Base-by-base conservation (phyloP, 1,140 invertebrate species). In the Cydia splendana region DNA sequence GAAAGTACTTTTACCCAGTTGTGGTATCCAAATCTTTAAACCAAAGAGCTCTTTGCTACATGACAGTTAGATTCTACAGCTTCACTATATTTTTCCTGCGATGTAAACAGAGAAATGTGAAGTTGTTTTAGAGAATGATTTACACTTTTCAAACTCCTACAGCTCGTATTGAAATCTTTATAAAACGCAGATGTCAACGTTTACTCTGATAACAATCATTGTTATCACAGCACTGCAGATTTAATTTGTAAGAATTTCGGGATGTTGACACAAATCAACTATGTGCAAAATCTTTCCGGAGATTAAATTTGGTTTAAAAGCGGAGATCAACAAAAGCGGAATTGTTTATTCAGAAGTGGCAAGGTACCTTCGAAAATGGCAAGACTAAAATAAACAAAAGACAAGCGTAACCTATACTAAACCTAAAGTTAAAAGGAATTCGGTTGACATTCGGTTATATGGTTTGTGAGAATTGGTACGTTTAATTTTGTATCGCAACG, bases 291-390 rank as follows among this genome's bases (percentile, higher is more conserved):
- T 83, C 79, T 75, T 77, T 38, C 69, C 38, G 42, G 53, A 77
- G 80, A 80, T 82, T 82, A 79, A 81, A 79, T 79, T 82, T 75
- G 75, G 48, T 76, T 71, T 74, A 77, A 79, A 62, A 81, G 79
- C 76, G 76, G 75, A 75, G 75, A 15, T 38, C 34, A 5, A 86
- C 82, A 87, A 86, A 80, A 74, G 79, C 81, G 77, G 80, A 38
- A 24, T 65, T 85, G 84, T 87, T 87, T 85, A 85, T 87, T 86
- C 85, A 88, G 85, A 88, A 81, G 78, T 84, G 75, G 78, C 82
- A 80, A 78, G 80, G 78, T 74, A 78, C 79, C 74, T 79, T 74
- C 85, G 82, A 88, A 87, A 88, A 88, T 90, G 86, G 87, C 84
- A 86, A 79, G 75, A 78, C 77, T 48, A 83, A 82, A 78, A 79